Percentiles rank a stretch among this genome's conserved stretches.
Evolutionary conservation across 2,113 vertebrate species (phyloP).

Genomic region (Solenodon paradoxus): DNA sequence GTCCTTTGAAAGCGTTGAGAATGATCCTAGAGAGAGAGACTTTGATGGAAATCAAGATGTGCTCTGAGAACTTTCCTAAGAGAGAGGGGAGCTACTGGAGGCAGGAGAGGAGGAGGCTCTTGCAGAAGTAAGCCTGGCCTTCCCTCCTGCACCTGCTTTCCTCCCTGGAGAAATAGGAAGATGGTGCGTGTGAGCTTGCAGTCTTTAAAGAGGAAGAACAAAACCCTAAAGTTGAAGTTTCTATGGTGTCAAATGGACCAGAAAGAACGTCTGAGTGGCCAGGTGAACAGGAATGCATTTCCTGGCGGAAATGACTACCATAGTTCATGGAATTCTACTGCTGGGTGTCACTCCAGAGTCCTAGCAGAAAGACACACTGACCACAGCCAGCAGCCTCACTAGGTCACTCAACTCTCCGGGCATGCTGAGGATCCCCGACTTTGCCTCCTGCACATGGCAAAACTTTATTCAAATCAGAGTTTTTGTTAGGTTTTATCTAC

Average conservation of each 20-base stretch:
- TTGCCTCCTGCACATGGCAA: not conserved
- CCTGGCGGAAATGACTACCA: not conserved
- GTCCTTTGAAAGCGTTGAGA: not conserved
- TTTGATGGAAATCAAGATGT: too few relatives aligned
- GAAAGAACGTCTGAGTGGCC: not conserved
- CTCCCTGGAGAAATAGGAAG: not conserved
- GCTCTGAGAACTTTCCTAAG: too few relatives aligned
- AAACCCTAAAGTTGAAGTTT: too few relatives aligned
- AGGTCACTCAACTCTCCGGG: not conserved
- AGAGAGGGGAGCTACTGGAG: fast-evolving
- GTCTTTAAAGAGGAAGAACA: not conserved
- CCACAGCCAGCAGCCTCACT: not conserved
- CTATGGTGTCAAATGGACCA: not conserved
- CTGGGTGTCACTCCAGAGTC: not conserved
- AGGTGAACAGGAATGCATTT: not conserved
- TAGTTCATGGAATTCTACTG: not conserved
- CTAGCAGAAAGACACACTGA: not conserved
- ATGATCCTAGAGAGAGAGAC: not conserved
- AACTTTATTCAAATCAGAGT: too few relatives aligned
- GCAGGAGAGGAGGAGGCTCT: fast-evolving
- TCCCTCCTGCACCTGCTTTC: not conserved
- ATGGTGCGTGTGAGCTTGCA: too few relatives aligned
- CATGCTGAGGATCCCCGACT: not conserved
- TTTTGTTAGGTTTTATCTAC: too few relatives aligned
- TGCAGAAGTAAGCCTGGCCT: too few relatives aligned